Base-by-base conservation (phyloP, 2,888 invertebrate species). In the Acronicta alni region DNA sequence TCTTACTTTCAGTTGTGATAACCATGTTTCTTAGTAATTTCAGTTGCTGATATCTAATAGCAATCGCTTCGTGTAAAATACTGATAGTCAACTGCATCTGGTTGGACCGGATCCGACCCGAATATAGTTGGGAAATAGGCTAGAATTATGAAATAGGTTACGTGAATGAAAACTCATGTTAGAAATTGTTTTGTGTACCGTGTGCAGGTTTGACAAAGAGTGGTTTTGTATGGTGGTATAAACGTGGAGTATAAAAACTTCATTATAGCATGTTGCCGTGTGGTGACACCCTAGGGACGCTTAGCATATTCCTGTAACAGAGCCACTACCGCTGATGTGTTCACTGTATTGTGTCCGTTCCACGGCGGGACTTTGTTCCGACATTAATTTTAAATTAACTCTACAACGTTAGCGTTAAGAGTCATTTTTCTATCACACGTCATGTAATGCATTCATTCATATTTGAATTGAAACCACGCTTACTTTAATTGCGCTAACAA, bases 251-350 rank as follows among this genome's bases (percentile, higher is more conserved):
- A 77, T 78, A 78, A 80, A 81, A 82, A 76, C 72, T 69, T 69
- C 67, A 80, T 71, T 81, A 80, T 80, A 49, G 53, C 67, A 48
- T 68, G 74, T 67, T 68, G 62, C 57, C 55, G 69, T 67, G 65
- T 72, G 65, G 72, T 72, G 67, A 75, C 81, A 75, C 82, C 77
- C 82, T 67, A 62, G 80, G 80, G 83, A 81, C 79, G 74, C 71
- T 67, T 74, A 66, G 66, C 78, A 78, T 78, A 78, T 72, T 68
- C 61, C 77, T 70, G 77, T 79, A 80, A 78, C 66, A 67, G 72
- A 71, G 46, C 66, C 57, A 66, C 64, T 65, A 67, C 51, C 67
- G 55, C 70, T 70, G 70, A 73, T 67, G 72, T 67, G 72, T 59
- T 63, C 66, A 67, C 63, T 67, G 67, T 72, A 69, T 72, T 75